Percentiles rank a stretch among this genome's conserved stretches.
Evolutionary conservation across 2,888 invertebrate species (phyloP).

Genomic region (Ormyrus thymus): DNA sequence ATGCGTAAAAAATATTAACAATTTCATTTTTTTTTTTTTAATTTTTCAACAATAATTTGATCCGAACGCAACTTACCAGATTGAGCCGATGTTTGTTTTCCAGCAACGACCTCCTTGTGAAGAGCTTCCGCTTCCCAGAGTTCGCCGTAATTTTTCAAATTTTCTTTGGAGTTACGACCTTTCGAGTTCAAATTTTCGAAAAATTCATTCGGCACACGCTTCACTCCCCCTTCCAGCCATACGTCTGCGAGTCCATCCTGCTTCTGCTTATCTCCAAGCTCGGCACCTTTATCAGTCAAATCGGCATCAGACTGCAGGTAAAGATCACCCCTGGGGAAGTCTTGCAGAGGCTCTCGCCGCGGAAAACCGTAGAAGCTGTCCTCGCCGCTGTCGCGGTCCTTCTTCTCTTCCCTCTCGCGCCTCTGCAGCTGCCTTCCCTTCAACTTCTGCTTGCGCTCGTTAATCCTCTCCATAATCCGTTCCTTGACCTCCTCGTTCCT

Average conservation of each 20-base stretch:
- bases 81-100: neutral
- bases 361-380: slow-evolving; percentile 64
- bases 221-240: slow-evolving; percentile 48
- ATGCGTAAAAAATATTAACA: neutral
- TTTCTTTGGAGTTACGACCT: slow-evolving; percentile 40
- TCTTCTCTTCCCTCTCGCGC: slow-evolving; percentile 15
- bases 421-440: slow-evolving; percentile 14
- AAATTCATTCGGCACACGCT: slow-evolving; percentile 50
- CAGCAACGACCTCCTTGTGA: slow-evolving; percentile 10
- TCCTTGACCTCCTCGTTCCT: slow-evolving; percentile 58
- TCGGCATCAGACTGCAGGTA: slow-evolving; percentile 54
- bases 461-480: slow-evolving; percentile 28
- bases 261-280: neutral
- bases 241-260: slow-evolving; percentile 46
- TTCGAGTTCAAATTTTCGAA: slow-evolving; percentile 56
- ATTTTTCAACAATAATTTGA: neutral
- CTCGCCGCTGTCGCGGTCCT: slow-evolving; percentile 58
- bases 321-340: slow-evolving; percentile 63
- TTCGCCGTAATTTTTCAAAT: slow-evolving; percentile 57
- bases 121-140: slow-evolving; percentile 61
- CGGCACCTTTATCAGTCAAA: slow-evolving; percentile 38
- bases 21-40: neutral
- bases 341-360: slow-evolving; percentile 54
- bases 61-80: too few species aligned
- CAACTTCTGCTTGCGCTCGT: slow-evolving; percentile 32